phyloP scores from a whole-genome alignment of 2,113 vertebrate genomes.

The Odobenus rosmarus region DNA sequence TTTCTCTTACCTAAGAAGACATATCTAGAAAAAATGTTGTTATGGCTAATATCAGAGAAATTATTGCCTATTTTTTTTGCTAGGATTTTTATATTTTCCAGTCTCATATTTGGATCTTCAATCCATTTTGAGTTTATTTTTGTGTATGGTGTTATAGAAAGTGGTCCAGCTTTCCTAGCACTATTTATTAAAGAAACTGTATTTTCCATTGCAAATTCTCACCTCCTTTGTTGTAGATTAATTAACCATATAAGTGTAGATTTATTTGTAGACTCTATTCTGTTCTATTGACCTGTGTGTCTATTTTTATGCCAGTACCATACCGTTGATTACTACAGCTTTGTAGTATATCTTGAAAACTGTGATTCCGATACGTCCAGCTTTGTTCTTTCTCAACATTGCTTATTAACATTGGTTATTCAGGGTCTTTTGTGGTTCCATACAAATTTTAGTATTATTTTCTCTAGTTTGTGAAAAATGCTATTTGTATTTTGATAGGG shows the following conservation, averaged over 20 bases:
- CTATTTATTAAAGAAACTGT: background rate
- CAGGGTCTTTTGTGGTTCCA: background rate
- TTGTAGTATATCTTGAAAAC: background rate
- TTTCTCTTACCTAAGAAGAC: background rate
- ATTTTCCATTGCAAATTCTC: background rate
- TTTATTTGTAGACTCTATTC: background rate
- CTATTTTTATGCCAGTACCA: background rate
- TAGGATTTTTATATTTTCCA: background rate
- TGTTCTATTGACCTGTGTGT: background rate
- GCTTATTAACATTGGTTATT: background rate
- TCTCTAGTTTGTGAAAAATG: background rate
- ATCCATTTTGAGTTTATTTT: background rate
- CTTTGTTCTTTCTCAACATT: background rate
- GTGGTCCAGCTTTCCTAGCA: background rate
- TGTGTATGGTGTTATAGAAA: background rate
- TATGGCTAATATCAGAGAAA: background rate
- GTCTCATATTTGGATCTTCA: background rate
- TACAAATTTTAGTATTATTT: background rate
- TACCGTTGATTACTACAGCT: background rate
- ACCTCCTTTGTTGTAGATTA: background rate
- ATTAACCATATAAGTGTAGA: background rate
- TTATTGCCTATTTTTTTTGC: background rate
- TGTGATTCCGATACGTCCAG: background rate
- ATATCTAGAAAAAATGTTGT: background rate
- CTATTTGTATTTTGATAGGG: background rate